These are phyloP conservation scores for Xestia rhomboidea DNA, from an alignment of 2,888 invertebrate species.

Conservation along the genomic window DNA sequence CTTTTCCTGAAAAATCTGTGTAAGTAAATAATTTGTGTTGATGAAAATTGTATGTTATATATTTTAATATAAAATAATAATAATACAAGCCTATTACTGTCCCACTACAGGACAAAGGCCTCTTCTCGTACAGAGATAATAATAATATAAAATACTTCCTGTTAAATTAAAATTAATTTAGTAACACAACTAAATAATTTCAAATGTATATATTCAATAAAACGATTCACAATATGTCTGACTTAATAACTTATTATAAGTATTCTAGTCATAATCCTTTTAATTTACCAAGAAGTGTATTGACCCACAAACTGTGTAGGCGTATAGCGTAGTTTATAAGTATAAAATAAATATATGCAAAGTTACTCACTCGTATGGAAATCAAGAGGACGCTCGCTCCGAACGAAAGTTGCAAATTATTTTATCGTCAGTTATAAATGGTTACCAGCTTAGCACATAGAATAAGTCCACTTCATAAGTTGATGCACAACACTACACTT, in stretches of 20 bases:
- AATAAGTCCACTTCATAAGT: conserved; percentile 26
- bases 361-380: conserved; percentile 61
- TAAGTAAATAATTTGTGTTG: background rate
- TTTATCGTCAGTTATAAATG: conserved; percentile 32
- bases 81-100: too few relatives aligned
- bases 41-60: background rate
- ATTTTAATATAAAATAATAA: background rate
- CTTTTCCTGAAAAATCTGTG: background rate
- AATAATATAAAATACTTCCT: background rate
- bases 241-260: background rate
- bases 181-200: background rate
- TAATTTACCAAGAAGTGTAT: conserved; percentile 39
- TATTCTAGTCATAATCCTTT: conserved; percentile 10
- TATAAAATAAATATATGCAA: conserved; percentile 51
- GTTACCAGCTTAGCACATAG: background rate
- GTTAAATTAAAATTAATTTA: background rate
- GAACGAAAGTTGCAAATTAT: conserved; percentile 60
- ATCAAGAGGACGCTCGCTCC: conserved; percentile 53
- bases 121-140: too few relatives aligned
- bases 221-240: background rate
- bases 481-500: conserved; percentile 40
- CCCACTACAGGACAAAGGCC: too few relatives aligned
- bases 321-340: conserved; percentile 16
- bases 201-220: background rate
- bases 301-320: conserved; percentile 46